phyloP scores from a whole-genome alignment of 2,113 vertebrate genomes.

The Terrapene triunguis region DNA sequence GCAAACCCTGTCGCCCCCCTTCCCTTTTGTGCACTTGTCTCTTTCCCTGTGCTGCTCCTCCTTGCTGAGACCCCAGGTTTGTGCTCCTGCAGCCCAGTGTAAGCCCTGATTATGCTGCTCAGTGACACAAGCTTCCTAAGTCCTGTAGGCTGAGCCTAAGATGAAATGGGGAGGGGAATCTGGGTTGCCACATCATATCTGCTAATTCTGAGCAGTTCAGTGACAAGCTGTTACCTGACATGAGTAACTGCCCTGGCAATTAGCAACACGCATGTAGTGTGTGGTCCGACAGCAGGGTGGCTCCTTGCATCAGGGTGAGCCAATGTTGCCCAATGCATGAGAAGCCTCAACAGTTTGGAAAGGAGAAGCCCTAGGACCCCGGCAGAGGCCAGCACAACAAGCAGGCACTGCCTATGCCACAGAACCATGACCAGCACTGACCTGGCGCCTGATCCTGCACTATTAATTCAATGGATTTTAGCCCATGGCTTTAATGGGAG shows the following conservation, averaged over 20 bases:
- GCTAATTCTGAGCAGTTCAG: neutral
- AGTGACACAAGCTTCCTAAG: neutral
- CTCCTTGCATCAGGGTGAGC: neutral
- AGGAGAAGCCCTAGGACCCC: neutral
- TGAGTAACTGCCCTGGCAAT: neutral
- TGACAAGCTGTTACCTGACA: neutral
- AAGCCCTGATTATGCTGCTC: neutral
- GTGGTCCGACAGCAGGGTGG: neutral
- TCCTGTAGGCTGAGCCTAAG: neutral
- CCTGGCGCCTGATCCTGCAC: neutral
- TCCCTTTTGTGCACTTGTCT: neutral
- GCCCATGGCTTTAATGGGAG: neutral
- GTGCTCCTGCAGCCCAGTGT: neutral
- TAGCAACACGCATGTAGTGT: neutral
- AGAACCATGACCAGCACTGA: too few relatives aligned
- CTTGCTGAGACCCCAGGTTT: neutral
- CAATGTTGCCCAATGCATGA: neutral
- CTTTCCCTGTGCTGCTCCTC: neutral
- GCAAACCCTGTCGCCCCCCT: neutral
- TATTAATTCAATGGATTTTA: neutral
- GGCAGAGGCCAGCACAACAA: neutral
- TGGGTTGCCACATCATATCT: neutral
- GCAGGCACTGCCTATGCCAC: neutral
- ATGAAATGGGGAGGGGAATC: neutral
- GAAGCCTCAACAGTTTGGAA: neutral